Base-by-base conservation (phyloP, 2,888 invertebrate species). In the Drosophila recens region DNA sequence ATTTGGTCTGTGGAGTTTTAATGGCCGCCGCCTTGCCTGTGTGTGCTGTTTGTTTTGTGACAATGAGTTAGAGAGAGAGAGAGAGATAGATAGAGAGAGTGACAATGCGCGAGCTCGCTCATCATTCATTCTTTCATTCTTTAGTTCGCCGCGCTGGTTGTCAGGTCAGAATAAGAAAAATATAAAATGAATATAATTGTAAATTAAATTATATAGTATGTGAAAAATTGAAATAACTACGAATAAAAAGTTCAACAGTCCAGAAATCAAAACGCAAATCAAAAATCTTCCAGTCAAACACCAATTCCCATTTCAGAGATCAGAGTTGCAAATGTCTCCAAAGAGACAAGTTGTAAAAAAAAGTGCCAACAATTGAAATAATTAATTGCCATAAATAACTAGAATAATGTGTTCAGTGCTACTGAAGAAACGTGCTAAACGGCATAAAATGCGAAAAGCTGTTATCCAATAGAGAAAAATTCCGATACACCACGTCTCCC, bases 391-490 rank as follows among this genome's bases (percentile, higher is more conserved):
- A 67, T 27, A 63, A 65, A 49, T 51, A 75, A 58, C 42, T 64
- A 42, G 34, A 40, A 56, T 40, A 64, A 65, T 76, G 49, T 68
- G 52, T 66, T 27, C 27, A 27, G 42, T 72, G 30, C 42, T 13
- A 46, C 13, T 68, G 17, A 57, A 61, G 27, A 76, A 76, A 68
- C 65, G 68, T 66, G 68, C 40, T 53, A 66, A 78, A 68, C 52
- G 53, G 17, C 51, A 68, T 67, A 76, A 72, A 85, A 70, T 72
- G 65, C 65, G 65, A 75, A 82, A 82, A 75, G 68, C 73, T 76
- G 68, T 78, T 86, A 86, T 86, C 82, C 86, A 86, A 86, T 86
- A 86, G 84, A 84, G 86, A 86, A 82, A 86, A 86, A 86, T 86
- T 84, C 75, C 84, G 67, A 84, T 80, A 86, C 79, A 77, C 67